Percentiles rank a stretch among this genome's conserved stretches.
Conservation (phyloP, 2,797 vertebrate genomes). For the Tolypeutes matacus region DNA sequence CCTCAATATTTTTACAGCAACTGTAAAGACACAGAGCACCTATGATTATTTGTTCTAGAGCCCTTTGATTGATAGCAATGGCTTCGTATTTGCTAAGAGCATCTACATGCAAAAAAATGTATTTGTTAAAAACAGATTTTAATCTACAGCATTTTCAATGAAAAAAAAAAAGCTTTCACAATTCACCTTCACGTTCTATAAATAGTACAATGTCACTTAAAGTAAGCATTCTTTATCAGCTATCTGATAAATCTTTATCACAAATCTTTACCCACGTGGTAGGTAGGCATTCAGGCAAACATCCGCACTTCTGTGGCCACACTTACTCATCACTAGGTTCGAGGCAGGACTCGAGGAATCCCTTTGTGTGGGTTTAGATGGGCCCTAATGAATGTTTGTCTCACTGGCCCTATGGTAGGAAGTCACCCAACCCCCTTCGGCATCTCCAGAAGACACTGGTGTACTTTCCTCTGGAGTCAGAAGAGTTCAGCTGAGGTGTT, state of each 20-base stretch:
- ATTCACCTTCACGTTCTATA: neutral
- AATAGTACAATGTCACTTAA: neutral
- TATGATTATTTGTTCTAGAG: neutral
- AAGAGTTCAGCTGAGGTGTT: neutral
- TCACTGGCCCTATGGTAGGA: neutral
- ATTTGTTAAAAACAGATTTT: neutral
- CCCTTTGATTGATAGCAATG: neutral
- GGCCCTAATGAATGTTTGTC: neutral
- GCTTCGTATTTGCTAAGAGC: neutral
- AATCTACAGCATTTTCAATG: neutral
- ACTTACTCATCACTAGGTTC: neutral
- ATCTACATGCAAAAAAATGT: neutral
- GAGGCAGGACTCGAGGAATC: neutral
- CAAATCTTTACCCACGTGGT: neutral
- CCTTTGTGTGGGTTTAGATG: neutral
- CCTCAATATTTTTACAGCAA: neutral
- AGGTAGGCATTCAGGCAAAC: neutral
- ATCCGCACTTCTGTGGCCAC: rapidly evolving
- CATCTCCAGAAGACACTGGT: neutral
- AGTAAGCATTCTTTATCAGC: neutral
- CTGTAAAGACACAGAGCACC: neutral
- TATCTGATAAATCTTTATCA: neutral
- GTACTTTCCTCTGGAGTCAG: neutral
- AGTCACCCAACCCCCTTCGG: no score
- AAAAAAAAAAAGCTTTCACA: neutral